Evolutionary conservation across 2,113 vertebrate species (phyloP).

Genomic region (Salvelinus fontinalis): DNA sequence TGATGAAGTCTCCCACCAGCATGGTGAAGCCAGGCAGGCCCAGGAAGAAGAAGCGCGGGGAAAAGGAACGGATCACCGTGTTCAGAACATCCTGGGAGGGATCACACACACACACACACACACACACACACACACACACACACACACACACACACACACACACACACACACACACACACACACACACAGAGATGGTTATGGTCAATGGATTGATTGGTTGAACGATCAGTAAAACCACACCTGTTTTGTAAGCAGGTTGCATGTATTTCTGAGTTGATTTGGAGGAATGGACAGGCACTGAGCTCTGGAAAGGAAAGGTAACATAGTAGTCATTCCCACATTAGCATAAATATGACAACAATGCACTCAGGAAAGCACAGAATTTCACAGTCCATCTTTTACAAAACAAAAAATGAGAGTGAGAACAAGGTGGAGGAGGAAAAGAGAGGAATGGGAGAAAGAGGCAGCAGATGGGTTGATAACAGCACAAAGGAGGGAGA

Average conservation of each 20-base stretch:
- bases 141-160: not conserved
- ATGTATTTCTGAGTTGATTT: not conserved
- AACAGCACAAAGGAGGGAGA: conserved; percentile 63
- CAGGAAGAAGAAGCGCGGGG: conserved; percentile 92
- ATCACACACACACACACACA: not conserved
- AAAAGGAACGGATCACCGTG: conserved; percentile 88
- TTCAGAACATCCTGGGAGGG: conserved; percentile 86
- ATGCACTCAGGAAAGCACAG: not conserved
- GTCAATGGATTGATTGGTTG: not conserved
- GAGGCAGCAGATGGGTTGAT: conserved; percentile 83
- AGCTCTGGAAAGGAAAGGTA: not conserved
- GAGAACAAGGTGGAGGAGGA: not conserved
- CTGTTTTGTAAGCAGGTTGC: not conserved
- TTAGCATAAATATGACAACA: not conserved
- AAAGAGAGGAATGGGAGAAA: conserved; percentile 29
- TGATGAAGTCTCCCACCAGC: conserved; percentile 91
- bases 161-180: no score
- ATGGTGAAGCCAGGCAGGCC: conserved; percentile 93
- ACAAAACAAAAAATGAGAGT: conserved; percentile 10
- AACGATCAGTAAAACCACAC: not conserved
- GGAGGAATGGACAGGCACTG: not conserved
- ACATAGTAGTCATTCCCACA: not conserved
- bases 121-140: no score
- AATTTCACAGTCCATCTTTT: conserved; percentile 39
- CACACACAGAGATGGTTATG: not conserved